Evolutionary conservation across 2,888 invertebrate genomes (phyloP).

Genomic region (Macrophya annulata): DNA sequence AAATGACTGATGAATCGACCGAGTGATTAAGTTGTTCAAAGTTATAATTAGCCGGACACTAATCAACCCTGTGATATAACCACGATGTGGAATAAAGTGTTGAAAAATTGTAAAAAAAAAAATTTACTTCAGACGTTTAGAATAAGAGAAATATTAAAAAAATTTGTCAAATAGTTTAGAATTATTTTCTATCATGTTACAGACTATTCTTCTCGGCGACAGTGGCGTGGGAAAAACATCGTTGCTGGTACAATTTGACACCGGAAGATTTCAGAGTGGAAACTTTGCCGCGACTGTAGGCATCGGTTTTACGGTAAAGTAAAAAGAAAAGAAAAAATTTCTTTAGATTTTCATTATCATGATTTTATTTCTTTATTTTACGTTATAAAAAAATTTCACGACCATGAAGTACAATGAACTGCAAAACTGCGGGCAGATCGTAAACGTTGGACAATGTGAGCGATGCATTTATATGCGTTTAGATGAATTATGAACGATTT

Average conservation of each 20-base stretch:
- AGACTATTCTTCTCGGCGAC: conserved; percentile 97
- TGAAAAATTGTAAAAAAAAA: not conserved
- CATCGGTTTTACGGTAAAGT: conserved; percentile 96
- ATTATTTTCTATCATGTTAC: conserved; percentile 69
- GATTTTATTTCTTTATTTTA: not conserved
- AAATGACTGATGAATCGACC: conserved; percentile 39
- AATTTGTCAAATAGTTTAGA: not conserved
- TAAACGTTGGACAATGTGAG: not conserved
- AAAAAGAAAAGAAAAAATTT: not conserved
- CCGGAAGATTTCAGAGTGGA: conserved; percentile 93
- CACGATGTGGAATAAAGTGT: not conserved
- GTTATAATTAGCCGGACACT: conserved; percentile 31
- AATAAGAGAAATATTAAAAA: not conserved
- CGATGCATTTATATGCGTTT: conserved; percentile 17
- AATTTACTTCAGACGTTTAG: not conserved
- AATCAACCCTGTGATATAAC: conserved; percentile 13
- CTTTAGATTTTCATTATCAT: not conserved
- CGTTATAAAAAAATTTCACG: not conserved
- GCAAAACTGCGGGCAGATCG: not conserved
- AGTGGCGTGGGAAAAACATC: conserved; percentile 97
- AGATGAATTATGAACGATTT: not conserved
- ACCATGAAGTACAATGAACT: no score
- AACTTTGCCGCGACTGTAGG: conserved; percentile 97
- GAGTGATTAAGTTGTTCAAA: conserved; percentile 17
- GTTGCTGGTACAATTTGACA: conserved; percentile 95